phyloP scores from a whole-genome alignment of 2,888 invertebrate species.

The Erannis defoliaria region DNA sequence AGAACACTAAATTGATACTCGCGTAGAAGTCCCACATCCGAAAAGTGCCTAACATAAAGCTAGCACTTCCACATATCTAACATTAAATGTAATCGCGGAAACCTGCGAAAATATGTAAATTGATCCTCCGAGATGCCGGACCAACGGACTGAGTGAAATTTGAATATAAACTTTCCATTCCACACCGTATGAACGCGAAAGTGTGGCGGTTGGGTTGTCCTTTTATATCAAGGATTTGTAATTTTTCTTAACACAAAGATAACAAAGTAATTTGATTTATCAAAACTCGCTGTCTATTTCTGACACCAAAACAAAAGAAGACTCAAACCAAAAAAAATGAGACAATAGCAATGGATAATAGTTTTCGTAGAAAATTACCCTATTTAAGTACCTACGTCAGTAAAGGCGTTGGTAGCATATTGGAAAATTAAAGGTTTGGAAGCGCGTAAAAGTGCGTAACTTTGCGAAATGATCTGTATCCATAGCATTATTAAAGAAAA shows the following conservation, averaged over 20 bases:
- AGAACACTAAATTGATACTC: slow-evolving; percentile 21
- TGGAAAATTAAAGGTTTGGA: too few relatives aligned
- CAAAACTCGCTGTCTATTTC: neutral
- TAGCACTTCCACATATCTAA: slow-evolving; percentile 62
- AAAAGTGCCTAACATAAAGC: slow-evolving; percentile 31
- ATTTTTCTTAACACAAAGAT: too few relatives aligned
- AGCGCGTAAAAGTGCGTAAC: too few relatives aligned
- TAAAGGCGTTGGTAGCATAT: too few relatives aligned
- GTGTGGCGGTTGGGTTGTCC: neutral
- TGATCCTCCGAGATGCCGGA: slow-evolving; percentile 85
- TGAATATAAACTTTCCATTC: slow-evolving; percentile 82
- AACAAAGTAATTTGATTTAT: neutral
- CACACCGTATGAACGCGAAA: slow-evolving; percentile 39
- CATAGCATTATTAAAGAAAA: too few relatives aligned
- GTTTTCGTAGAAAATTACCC: too few relatives aligned
- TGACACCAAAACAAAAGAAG: too few relatives aligned
- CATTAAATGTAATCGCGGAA: slow-evolving; percentile 78
- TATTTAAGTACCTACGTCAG: too few relatives aligned
- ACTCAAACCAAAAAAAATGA: too few relatives aligned
- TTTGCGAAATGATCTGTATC: too few relatives aligned
- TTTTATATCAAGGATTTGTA: neutral
- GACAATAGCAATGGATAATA: too few relatives aligned
- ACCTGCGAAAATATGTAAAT: slow-evolving; percentile 86
- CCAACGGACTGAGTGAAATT: slow-evolving; percentile 81
- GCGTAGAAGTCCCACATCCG: slow-evolving; percentile 15